Percentiles rank a stretch among this genome's conserved stretches.
phyloP scores from a whole-genome alignment of 2,113 vertebrate species.

The Xenopus borealis region DNA sequence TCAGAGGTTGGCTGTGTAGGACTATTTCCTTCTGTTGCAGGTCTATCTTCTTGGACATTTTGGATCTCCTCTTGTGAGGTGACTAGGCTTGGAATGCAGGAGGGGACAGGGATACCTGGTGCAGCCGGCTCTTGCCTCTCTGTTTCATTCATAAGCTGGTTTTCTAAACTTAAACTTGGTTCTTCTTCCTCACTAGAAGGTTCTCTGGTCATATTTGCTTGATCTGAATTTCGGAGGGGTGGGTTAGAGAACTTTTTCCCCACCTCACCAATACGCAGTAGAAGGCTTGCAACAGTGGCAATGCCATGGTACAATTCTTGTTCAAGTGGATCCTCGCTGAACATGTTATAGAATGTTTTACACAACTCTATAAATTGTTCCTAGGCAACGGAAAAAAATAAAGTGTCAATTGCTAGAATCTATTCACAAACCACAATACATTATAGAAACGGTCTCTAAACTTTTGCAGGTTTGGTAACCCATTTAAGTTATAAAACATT shows the following conservation, averaged over 20 bases:
- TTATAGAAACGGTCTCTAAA: too few species aligned
- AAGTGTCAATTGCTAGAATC: background rate
- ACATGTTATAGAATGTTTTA: conserved; percentile 98
- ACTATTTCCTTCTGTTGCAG: conserved; percentile 56
- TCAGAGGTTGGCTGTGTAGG: conserved; percentile 67
- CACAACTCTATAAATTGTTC: conserved; percentile 97
- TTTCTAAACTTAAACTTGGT: conserved; percentile 30
- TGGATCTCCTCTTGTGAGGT: conserved; percentile 59
- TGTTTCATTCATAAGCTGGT: conserved; percentile 48
- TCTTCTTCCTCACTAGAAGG: conserved; percentile 56
- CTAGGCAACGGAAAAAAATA: conserved; percentile 59
- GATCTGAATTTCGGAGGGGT: conserved; percentile 61
- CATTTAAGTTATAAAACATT: too few species aligned
- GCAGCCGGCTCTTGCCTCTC: conserved; percentile 52
- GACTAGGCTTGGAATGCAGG: conserved; percentile 49
- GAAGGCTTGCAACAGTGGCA: conserved; percentile 91
- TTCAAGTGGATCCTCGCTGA: conserved; percentile 85
- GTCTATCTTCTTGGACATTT: conserved; percentile 52
- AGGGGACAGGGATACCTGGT: conserved; percentile 27
- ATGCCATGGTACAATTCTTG: conserved; percentile 94
- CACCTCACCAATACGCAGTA: conserved; percentile 90
- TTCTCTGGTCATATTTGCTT: conserved; percentile 46
- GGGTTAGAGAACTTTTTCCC: conserved; percentile 85
- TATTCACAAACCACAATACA: too few species aligned
- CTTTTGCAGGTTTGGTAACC: too few species aligned